phyloP scores from a whole-genome alignment of 2,797 vertebrate genomes.

The Streptopelia turtur region DNA sequence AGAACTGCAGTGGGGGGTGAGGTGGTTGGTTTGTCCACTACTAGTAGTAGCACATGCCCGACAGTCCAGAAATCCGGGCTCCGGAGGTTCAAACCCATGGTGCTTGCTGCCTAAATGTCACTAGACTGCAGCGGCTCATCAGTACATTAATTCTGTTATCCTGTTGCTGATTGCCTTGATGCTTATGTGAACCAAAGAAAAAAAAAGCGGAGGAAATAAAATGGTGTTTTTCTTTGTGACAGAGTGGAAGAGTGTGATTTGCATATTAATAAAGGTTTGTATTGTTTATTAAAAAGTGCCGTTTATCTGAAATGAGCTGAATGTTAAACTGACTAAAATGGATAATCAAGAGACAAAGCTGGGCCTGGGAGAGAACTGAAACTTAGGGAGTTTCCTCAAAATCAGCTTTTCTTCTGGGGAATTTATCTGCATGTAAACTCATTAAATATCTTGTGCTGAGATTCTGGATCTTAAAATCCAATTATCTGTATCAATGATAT shows the following conservation, averaged over 20 bases:
- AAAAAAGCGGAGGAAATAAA: background rate
- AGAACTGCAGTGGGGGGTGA: background rate
- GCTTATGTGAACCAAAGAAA: background rate
- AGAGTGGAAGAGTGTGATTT: background rate
- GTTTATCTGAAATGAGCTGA: slow-evolving; percentile 39
- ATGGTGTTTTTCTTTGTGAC: background rate
- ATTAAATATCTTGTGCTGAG: slow-evolving; percentile 49
- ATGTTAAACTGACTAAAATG: slow-evolving; percentile 1
- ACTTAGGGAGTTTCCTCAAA: slow-evolving; percentile 24
- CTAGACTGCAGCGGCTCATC: background rate
- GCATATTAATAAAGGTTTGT: background rate
- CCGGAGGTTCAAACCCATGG: background rate
- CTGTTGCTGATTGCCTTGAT: background rate
- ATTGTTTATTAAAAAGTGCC: slow-evolving; percentile 5
- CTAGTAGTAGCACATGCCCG: background rate
- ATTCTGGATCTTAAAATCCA: slow-evolving; percentile 58
- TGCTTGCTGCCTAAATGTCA: background rate
- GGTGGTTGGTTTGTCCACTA: background rate
- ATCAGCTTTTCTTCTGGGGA: slow-evolving; percentile 40
- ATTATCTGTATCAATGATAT: slow-evolving; percentile 50
- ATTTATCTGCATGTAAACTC: slow-evolving; percentile 57
- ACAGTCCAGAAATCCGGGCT: background rate
- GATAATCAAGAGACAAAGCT: slow-evolving; percentile 28
- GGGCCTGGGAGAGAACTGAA: background rate
- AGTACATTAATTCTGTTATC: background rate